Evolutionary conservation across 2,888 invertebrate species (phyloP).

Genomic region (Lamproptera curius): DNA sequence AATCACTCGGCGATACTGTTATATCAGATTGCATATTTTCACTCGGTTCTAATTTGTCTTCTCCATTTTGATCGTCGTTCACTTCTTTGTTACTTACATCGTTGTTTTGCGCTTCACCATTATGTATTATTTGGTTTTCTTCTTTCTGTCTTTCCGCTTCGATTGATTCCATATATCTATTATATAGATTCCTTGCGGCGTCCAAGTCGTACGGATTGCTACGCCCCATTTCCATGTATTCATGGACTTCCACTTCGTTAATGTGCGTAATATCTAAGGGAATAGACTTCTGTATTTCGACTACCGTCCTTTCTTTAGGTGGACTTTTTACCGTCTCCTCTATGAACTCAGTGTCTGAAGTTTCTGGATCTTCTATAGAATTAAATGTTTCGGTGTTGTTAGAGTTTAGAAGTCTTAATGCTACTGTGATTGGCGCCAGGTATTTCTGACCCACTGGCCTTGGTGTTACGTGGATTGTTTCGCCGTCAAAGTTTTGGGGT

Average conservation of each 20-base stretch:
- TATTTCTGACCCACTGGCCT: conserved; percentile 76
- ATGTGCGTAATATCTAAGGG: conserved; percentile 74
- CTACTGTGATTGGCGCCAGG: conserved; percentile 80
- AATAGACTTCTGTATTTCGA: conserved; percentile 82
- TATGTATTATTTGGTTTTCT: conserved; percentile 23
- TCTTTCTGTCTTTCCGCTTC: conserved; percentile 37
- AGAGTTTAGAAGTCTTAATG: conserved; percentile 70
- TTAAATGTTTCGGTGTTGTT: conserved; percentile 60
- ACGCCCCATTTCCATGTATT: conserved; percentile 63
- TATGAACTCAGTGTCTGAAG: conserved; percentile 60
- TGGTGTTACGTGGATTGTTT: conserved; percentile 70
- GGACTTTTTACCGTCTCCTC: conserved; percentile 56
- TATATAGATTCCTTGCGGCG: conserved; percentile 47
- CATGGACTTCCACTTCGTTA: conserved; percentile 65
- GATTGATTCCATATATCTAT: conserved; percentile 54
- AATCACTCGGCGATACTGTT: conserved; percentile 36
- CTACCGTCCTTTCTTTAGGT: conserved; percentile 68
- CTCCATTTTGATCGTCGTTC: not conserved
- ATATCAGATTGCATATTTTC: conserved; percentile 52
- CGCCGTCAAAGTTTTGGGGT: conserved; percentile 32
- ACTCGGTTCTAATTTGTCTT: conserved; percentile 46
- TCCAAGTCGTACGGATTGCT: conserved; percentile 46
- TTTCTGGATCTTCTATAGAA: conserved; percentile 56
- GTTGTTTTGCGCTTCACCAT: conserved; percentile 13
- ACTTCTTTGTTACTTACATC: not conserved